These are phyloP conservation scores for Anguilla rostrata DNA, from an alignment of 2,113 vertebrate species.

Conservation along the genomic window DNA sequence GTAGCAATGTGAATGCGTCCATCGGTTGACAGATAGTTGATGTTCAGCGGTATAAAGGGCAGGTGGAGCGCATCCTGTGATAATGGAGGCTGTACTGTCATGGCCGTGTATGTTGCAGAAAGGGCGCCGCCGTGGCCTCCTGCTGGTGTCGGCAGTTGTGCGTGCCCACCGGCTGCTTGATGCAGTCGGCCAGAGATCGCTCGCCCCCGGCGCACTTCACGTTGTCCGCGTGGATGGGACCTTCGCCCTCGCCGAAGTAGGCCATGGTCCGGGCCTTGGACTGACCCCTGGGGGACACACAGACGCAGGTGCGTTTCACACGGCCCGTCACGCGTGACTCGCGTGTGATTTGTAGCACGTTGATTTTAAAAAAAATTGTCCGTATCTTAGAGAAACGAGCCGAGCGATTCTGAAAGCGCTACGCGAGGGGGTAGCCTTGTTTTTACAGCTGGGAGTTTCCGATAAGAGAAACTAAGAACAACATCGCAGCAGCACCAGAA, in stretches of 20 bases:
- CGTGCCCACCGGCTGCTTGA: slow-evolving; percentile 83
- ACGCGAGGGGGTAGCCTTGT: not conserved
- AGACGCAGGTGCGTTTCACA: not conserved
- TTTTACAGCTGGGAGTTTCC: not conserved
- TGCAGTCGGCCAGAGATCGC: slow-evolving; percentile 82
- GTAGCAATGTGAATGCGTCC: too few species aligned
- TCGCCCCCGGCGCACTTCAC: slow-evolving; percentile 87
- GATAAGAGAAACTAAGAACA: slow-evolving; percentile 34
- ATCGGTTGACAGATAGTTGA: too few species aligned
- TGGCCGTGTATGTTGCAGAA: too few species aligned
- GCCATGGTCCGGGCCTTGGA: slow-evolving; percentile 91
- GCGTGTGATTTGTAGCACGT: not conserved
- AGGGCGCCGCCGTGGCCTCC: too few species aligned
- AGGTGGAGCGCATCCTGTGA: slow-evolving; percentile 71
- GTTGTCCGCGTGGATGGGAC: slow-evolving; percentile 90
- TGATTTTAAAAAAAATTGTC: not conserved
- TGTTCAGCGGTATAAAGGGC: not conserved
- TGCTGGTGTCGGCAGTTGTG: slow-evolving; percentile 99
- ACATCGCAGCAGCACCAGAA: slow-evolving; percentile 25
- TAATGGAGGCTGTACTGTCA: too few species aligned
- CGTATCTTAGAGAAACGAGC: not conserved
- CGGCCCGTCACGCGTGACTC: not conserved
- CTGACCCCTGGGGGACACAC: slow-evolving; percentile 67
- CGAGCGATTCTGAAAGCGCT: not conserved
- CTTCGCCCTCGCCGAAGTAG: slow-evolving; percentile 91